Conservation (phyloP, 2,888 invertebrate genomes). For the Drosophila paramelanica region DNA sequence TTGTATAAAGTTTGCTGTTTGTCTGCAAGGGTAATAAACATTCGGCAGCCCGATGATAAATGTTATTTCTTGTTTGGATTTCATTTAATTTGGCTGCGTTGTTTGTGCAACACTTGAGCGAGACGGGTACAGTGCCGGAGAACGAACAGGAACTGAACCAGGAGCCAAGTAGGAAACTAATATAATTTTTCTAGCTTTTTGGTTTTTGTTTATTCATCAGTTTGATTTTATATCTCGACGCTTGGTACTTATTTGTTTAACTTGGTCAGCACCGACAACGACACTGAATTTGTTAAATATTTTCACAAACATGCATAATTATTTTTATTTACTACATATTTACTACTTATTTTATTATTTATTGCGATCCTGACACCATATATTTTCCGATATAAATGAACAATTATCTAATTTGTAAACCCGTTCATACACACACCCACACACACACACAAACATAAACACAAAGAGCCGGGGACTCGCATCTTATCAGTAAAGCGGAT, state of each 20-base stretch:
- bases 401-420: too few species aligned
- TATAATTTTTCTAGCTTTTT: conserved; percentile 73
- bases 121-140: conserved; percentile 12
- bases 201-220: conserved; percentile 81
- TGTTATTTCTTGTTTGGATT: conserved; percentile 28
- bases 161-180: conserved; percentile 66
- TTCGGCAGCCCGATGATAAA: neutral
- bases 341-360: too few species aligned
- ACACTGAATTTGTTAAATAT: conserved; percentile 8
- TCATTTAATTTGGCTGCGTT: conserved; percentile 69
- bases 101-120: conserved; percentile 73
- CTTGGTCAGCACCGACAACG: conserved; percentile 12
- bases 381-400: conserved; percentile 3
- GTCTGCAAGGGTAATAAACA: neutral
- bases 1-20: too few species aligned
- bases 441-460: conserved; percentile 10
- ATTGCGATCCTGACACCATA: too few species aligned
- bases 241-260: conserved; percentile 12
- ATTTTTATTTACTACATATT: too few species aligned
- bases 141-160: neutral
- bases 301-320: conserved; percentile 1
- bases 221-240: conserved; percentile 64
- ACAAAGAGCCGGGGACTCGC: conserved; percentile 55
- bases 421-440: neutral
- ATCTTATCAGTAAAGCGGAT: conserved; percentile 70